Percentiles rank a stretch among this genome's conserved stretches.
phyloP scores from a whole-genome alignment of 2,113 vertebrate species.

The Holacanthus passer region DNA sequence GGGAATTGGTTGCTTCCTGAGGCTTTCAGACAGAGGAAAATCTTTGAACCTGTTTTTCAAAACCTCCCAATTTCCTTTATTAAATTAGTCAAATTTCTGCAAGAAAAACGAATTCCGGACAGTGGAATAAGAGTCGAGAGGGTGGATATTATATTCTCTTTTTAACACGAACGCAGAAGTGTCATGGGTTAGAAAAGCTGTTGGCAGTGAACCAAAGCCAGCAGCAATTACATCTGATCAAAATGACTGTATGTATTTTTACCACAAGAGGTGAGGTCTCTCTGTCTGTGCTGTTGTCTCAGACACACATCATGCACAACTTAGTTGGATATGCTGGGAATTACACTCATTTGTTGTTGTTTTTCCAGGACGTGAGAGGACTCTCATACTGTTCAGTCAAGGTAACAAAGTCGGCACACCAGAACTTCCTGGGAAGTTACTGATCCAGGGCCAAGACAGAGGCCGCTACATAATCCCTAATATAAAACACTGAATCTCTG shows the following conservation, averaged over 20 bases:
- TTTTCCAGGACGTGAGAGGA: no score
- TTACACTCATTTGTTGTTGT: no score
- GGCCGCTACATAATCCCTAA: neutral
- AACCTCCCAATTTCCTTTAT: conserved; percentile 46
- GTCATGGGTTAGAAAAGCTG: neutral
- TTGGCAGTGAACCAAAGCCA: neutral
- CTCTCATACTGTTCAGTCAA: no score
- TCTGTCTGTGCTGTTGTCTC: neutral
- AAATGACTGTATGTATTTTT: neutral
- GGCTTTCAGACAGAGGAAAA: conserved; percentile 30
- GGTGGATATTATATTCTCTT: neutral
- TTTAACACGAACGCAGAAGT: neutral
- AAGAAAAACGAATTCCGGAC: conserved; percentile 14
- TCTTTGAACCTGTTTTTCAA: conserved; percentile 49
- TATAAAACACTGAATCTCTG: neutral
- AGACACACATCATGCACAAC: neutral
- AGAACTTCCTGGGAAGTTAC: neutral
- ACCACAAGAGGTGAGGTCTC: neutral
- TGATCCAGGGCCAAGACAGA: neutral
- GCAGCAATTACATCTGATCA: no score
- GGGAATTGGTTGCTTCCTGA: conserved; percentile 40
- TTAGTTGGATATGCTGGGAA: neutral
- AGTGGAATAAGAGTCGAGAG: neutral
- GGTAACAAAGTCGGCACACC: neutral
- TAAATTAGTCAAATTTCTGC: conserved; percentile 38